Conservation (phyloP, 2,888 invertebrate species). For the Proisotoma minuta region DNA sequence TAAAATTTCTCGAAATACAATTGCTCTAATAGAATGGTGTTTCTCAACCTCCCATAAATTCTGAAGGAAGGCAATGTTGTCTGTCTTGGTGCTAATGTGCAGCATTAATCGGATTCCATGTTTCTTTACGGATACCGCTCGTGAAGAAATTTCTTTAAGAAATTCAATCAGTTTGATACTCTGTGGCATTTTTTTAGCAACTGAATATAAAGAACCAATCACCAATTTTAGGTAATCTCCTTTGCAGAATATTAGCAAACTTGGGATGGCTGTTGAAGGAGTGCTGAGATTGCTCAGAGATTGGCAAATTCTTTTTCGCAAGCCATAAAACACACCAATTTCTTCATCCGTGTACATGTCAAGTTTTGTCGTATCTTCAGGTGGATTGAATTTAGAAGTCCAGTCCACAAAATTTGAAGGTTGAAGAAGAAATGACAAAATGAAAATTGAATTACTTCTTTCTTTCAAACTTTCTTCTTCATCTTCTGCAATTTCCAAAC, state of each 20-base stretch:
- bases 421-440: slow-evolving; percentile 24
- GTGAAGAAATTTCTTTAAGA: slow-evolving; percentile 30
- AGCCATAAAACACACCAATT: slow-evolving; percentile 26
- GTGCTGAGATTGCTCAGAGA: slow-evolving; percentile 28
- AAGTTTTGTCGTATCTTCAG: slow-evolving; percentile 18
- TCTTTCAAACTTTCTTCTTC: slow-evolving; percentile 30
- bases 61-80: slow-evolving; percentile 24
- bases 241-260: slow-evolving; percentile 31
- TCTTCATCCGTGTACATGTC: slow-evolving; percentile 27
- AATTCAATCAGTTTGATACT: slow-evolving; percentile 17
- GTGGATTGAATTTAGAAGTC: slow-evolving; percentile 23
- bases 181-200: slow-evolving; percentile 9
- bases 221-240: slow-evolving; percentile 41
- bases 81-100: slow-evolving; percentile 25
- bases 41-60: slow-evolving; percentile 30
- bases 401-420: slow-evolving; percentile 24
- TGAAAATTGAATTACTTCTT: slow-evolving; percentile 27
- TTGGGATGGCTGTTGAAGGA: slow-evolving; percentile 22
- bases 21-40: slow-evolving; percentile 31
- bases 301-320: slow-evolving; percentile 25
- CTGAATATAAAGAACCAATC: slow-evolving; percentile 34
- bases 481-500: slow-evolving; percentile 16
- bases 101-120: slow-evolving; percentile 38
- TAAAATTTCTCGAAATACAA: slow-evolving; percentile 34
- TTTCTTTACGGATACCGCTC: slow-evolving; percentile 37